Evolutionary conservation across 2,888 invertebrate genomes (phyloP), one percentile per base, ranked within the genome.

Genomic region (Dioctria rufipes): DNA sequence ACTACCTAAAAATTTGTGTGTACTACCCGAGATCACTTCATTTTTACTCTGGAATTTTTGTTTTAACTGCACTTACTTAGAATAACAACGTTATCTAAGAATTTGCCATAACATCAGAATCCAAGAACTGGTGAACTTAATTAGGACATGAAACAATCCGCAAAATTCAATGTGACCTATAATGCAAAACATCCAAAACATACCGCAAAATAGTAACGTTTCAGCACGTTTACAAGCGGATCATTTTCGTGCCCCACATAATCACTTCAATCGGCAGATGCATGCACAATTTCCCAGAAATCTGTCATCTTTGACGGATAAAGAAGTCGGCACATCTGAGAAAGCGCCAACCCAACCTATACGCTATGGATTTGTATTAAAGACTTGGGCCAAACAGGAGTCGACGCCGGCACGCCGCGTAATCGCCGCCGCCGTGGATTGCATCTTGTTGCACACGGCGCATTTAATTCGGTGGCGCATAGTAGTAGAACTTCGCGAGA

Each of bases 301-400:
- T 79, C 79, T 79, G 79, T 79, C 79, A 79, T 79, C 79, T 79
- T 79, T 79, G 79, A 79, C 79, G 67, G 79, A 69, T 79, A 67
- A 58, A 25, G 25, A 25, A 67, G 79, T 69, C 79, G 65, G 65
- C 78, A 78, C 78, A 78, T 78, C 78, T 78, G 78, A 78, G 42
- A 67, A 66, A 79, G 67, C 79, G 79, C 78, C 78, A 79, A 42
- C 60, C 75, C 58, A 43, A 65, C 37, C 39, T 61, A 61, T 39
- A 61, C 61, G 51, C 49, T 40, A 65, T 51, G 78, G 25, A 78
- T 25, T 13, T 49, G 11, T 66, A 37, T 66, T 37, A 42, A 51
- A 67, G 66, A 67, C 9, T 13, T n/a, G n/a, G 43, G 67, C 6
- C 51, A 54, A 54, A 25, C 25, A 25, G 25, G 25, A 25, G 25